Base-by-base conservation (phyloP, 2,113 vertebrate species). In the Sitta europaea region DNA sequence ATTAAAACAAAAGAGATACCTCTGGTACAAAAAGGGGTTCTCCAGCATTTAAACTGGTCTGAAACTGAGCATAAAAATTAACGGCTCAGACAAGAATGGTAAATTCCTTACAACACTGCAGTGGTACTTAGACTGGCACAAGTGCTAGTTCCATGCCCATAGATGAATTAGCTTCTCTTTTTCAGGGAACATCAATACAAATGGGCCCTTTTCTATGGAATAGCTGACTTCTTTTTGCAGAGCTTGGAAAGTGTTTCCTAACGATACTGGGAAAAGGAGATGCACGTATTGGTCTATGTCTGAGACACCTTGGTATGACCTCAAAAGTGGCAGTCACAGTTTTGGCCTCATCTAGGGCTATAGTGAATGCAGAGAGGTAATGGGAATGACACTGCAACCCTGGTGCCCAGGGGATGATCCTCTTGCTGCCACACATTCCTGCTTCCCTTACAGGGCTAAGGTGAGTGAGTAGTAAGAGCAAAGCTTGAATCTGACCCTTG, bases 261-360 rank as follows among this genome's bases (percentile, higher is more conserved):
- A 58, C 3, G 28, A 6, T 42, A 21, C 3, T 5, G 4, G n/a
- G 9, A 38, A 83, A 84, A 54, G 3, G 2, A 2, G 6, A 10
- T 11, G 9, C 6, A 53, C 31, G 29, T 62, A 25, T 10, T 70
- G 12, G 4, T 38, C 15, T 29, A 4, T 17, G 17, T 25, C 40
- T 78, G 42, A 84, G 54, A 51, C 6, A 72, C 29, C 4, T 36
- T 61, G 28, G 6, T 65, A 10, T 29, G 22, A 85, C 25, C 40
- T 55, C 40, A 53, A 63, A 59, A 54, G 11, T 21, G 10, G 5
- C 20, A 36, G 12, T 65, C 31, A 57, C 4, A 11, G n/a, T 48
- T 96, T 88, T 85, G 43, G 7, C 43, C 68, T 63, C 21, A 19
- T 86, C 48, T 12, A 31, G 5, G 24, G 7, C 5, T 36, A 9